Evolutionary conservation across 2,113 vertebrate genomes (phyloP).

Genomic region (Eclectus roratus): DNA sequence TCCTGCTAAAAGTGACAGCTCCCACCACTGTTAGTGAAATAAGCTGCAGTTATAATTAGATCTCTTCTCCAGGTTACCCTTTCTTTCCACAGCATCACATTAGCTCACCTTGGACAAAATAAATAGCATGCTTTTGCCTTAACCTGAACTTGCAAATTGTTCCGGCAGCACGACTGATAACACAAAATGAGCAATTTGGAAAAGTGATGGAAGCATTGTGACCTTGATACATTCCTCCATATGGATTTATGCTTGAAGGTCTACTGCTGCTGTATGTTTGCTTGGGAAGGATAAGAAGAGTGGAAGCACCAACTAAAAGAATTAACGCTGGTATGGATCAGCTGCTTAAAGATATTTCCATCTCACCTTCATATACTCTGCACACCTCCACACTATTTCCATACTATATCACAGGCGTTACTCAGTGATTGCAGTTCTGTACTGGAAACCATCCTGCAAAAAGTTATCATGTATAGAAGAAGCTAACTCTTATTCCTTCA

Average conservation of each 20-base stretch:
- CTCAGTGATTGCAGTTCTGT: background rate
- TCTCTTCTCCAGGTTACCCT: background rate
- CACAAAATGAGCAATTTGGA: constrained; percentile 35
- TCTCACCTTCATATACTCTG: background rate
- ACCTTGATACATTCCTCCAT: constrained; percentile 30
- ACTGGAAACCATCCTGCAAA: background rate
- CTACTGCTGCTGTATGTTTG: background rate
- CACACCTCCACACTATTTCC: background rate
- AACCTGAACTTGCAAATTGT: background rate
- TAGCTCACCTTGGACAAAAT: background rate
- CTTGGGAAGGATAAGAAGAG: background rate
- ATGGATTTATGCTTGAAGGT: constrained; percentile 31
- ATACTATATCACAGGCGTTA: rapidly evolving
- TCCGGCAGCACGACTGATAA: background rate
- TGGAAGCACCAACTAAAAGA: background rate
- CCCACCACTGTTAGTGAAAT: background rate
- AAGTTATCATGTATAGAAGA: background rate
- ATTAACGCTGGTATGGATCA: background rate
- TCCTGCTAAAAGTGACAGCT: background rate
- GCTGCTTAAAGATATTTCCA: background rate
- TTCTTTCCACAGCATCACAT: background rate
- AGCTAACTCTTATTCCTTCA: background rate
- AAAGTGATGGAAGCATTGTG: constrained; percentile 16
- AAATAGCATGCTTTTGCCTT: background rate
- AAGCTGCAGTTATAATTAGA: background rate